Base-by-base conservation (phyloP, 2,113 vertebrate genomes). In the Alosa alosa region DNA sequence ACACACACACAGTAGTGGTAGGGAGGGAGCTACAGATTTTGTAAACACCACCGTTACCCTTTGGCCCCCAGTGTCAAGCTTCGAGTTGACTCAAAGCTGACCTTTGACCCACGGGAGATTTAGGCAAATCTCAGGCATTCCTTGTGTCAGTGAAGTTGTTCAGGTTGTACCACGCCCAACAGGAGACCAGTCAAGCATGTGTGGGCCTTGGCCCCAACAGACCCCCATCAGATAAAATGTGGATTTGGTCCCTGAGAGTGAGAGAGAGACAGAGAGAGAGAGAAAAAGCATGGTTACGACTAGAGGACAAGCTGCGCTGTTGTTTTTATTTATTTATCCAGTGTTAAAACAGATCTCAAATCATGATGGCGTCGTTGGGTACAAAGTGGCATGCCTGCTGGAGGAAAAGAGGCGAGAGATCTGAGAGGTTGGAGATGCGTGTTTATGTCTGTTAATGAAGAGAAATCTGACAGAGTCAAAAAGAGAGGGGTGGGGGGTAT, bases 391-490 rank as follows among this genome's bases (percentile, higher is more conserved):
- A 39, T 15, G 36, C 39, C 31, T 15, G 72, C 72, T 11, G 36
- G 13, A 39, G 72, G 72, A 78, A 39, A 6, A 39, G 72, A 78
- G 72, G 31, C 31, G 31, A 39, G 36, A 78, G 72, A 78, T 78
- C 72, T 39, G 72, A 39, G 72, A 78, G 72, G 72, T 36, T 15
- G 31, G 72, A 78, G 72, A 78, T 15, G 31, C 31, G 11, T 78
- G 72, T 78, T 78, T 78, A 78, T 78, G 72, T 36, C 13, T 78
- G 25, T 78, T 78, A 78, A 31, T 36, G 72, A 78, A 36, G 72
- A 78, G 72, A 39, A 78, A 78, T 78, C 72, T 36, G 72, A 78
- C 36, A 39, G 72, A 78, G 31, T 17, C 25, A 15, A 18, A 4
- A 39, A 36, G 31, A 78, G 64, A 18, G 72, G 13, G 13, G 9